These are phyloP conservation scores for Onychomys arenicola DNA, from an alignment of 2,797 vertebrate genomes.

Conservation along the genomic window DNA sequence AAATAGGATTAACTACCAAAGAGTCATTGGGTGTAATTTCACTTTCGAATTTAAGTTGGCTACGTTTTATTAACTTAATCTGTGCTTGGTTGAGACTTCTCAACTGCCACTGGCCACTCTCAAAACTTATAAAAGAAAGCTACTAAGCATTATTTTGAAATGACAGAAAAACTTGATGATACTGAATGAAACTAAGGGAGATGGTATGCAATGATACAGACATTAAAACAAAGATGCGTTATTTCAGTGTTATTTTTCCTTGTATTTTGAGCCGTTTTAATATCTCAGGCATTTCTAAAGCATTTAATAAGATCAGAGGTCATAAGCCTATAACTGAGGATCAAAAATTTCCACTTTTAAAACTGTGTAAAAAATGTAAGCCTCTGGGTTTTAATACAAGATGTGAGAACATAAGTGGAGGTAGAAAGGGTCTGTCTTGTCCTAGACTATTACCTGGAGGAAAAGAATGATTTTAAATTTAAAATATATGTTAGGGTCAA, in stretches of 20 bases:
- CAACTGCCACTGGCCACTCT: neutral
- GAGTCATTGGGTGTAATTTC: neutral
- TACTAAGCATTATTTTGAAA: conserved; percentile 19
- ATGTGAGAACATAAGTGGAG: conserved; percentile 18
- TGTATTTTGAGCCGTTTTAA: neutral
- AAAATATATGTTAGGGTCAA: conserved; percentile 24
- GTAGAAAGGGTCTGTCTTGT: neutral
- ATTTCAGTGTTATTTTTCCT: neutral
- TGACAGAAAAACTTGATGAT: neutral
- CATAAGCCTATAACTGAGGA: neutral
- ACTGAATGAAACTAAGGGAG: neutral
- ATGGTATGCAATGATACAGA: neutral
- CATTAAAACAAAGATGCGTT: neutral
- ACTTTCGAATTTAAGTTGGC: conserved; percentile 4
- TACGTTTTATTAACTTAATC: neutral
- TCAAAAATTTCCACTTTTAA: neutral
- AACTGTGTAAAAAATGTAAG: conserved; percentile 25
- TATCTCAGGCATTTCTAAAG: neutral
- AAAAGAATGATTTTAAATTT: conserved; percentile 32
- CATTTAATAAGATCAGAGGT: neutral
- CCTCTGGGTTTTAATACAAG: neutral
- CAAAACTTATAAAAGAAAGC: neutral
- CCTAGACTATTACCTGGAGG: neutral
- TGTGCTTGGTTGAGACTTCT: neutral
- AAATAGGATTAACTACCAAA: conserved; percentile 7